phyloP scores from a whole-genome alignment of 2,113 vertebrate species.

The Mola mola region DNA sequence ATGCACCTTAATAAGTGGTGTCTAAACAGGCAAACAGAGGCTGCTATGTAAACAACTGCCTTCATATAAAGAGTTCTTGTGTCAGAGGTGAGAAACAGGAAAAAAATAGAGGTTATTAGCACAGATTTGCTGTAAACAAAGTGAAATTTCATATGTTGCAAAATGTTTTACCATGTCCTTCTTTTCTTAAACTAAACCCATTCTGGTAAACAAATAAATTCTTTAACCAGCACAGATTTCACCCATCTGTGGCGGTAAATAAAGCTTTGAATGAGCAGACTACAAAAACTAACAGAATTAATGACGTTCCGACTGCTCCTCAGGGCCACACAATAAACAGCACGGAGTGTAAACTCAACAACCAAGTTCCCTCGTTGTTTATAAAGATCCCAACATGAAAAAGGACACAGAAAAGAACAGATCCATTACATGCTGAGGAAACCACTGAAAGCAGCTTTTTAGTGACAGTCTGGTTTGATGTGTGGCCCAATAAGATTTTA shows the following conservation, averaged over 20 bases:
- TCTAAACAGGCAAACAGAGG: constrained; percentile 69
- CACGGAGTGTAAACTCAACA: constrained; percentile 41
- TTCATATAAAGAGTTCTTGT: constrained; percentile 39
- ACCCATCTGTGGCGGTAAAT: constrained; percentile 44
- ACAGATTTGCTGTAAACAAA: constrained; percentile 48
- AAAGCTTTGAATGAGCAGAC: constrained; percentile 51
- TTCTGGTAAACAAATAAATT: constrained; percentile 61
- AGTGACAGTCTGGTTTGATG: background rate
- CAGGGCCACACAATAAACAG: constrained; percentile 51
- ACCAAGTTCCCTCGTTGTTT: constrained; percentile 28
- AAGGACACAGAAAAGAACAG: constrained; percentile 1
- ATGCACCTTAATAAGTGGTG: constrained; percentile 59
- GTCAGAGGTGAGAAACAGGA: constrained; percentile 32
- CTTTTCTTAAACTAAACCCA: constrained; percentile 55
- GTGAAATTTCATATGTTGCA: constrained; percentile 41
- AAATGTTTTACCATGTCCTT: constrained; percentile 44
- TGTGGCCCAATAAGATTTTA: constrained; percentile 41
- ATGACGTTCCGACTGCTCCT: constrained; percentile 60
- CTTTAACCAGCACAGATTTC: constrained; percentile 45
- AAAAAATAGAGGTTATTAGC: constrained; percentile 41
- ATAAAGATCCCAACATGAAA: constrained; percentile 36
- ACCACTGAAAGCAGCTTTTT: background rate
- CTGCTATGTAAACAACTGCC: constrained; percentile 34
- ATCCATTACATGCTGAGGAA: constrained; percentile 23
- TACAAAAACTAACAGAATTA: constrained; percentile 65